Evolutionary conservation across 2,113 vertebrate species (phyloP).

Genomic region (Brienomyrus brachyistius): DNA sequence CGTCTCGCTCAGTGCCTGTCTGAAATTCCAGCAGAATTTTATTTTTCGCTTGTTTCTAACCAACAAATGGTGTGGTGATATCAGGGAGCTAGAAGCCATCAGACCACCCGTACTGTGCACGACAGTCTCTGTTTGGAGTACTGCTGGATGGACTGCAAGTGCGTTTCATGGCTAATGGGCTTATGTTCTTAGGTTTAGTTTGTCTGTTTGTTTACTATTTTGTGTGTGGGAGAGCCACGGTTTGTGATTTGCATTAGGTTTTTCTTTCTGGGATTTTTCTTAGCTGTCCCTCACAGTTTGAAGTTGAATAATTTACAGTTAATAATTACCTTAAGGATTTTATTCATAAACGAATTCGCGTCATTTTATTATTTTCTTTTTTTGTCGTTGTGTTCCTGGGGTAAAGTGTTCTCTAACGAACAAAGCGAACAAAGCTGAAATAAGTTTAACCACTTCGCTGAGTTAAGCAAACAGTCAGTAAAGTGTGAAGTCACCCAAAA

Average conservation of each 20-base stretch:
- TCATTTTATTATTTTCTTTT: not conserved
- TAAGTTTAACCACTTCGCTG: not conserved
- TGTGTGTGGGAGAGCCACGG: not conserved
- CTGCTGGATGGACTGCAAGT: not conserved
- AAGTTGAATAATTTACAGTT: not conserved
- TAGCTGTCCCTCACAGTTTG: not conserved
- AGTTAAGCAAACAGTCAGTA: not conserved
- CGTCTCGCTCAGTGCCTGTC: not conserved
- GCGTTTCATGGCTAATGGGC: not conserved
- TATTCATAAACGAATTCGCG: not conserved
- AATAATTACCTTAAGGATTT: conserved; percentile 4
- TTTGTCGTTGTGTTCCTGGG: not conserved
- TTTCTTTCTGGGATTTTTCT: not conserved
- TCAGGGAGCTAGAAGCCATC: not conserved
- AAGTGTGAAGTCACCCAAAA: not conserved
- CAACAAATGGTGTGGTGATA: not conserved
- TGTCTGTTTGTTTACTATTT: not conserved
- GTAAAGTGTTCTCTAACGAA: not conserved
- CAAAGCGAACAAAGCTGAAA: not conserved
- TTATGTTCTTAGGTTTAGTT: not conserved
- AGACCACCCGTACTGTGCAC: not conserved
- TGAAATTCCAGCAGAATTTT: not conserved
- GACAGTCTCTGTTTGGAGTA: not conserved
- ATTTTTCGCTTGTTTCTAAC: not conserved
- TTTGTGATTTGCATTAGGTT: not conserved